Percentiles rank a stretch among this genome's conserved stretches.
These are phyloP conservation scores for Xestia ashworthii DNA, from an alignment of 2,888 invertebrate genomes.

Conservation along the genomic window DNA sequence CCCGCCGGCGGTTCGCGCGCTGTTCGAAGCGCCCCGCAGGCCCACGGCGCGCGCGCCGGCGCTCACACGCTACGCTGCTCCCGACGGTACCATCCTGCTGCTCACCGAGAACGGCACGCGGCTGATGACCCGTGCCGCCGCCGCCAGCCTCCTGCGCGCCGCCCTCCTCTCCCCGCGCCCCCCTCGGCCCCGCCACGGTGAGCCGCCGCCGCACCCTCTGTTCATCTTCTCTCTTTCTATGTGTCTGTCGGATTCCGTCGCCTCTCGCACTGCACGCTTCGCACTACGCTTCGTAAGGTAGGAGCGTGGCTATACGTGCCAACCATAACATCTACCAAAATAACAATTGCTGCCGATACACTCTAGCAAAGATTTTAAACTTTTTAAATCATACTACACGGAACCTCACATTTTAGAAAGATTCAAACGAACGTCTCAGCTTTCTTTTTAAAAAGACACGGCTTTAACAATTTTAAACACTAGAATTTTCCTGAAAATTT, in stretches of 20 bases:
- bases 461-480: conserved; percentile 61
- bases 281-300: conserved; percentile 88
- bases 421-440: conserved; percentile 49
- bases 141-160: conserved; percentile 89
- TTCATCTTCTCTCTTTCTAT: conserved; percentile 84
- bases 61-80: conserved; percentile 91
- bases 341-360: conserved; percentile 46
- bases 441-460: conserved; percentile 56
- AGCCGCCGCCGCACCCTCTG: conserved; percentile 88
- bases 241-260: conserved; percentile 88
- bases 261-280: conserved; percentile 90
- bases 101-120: conserved; percentile 92
- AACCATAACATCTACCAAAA: conserved; percentile 39
- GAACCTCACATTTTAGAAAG: conserved; percentile 56
- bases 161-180: conserved; percentile 90
- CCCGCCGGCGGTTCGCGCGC: conserved; percentile 90
- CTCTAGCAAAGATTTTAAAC: conserved; percentile 40
- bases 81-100: conserved; percentile 92
- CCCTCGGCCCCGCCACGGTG: conserved; percentile 89
- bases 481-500: conserved; percentile 61
- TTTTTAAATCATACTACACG: conserved; percentile 42
- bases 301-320: conserved; percentile 80
- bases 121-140: conserved; percentile 89
- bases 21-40: conserved; percentile 88
- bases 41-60: conserved; percentile 87